Evolutionary conservation across 1,140 invertebrate species (phyloP).

Genomic region (Pogonomyrmex californicus): DNA sequence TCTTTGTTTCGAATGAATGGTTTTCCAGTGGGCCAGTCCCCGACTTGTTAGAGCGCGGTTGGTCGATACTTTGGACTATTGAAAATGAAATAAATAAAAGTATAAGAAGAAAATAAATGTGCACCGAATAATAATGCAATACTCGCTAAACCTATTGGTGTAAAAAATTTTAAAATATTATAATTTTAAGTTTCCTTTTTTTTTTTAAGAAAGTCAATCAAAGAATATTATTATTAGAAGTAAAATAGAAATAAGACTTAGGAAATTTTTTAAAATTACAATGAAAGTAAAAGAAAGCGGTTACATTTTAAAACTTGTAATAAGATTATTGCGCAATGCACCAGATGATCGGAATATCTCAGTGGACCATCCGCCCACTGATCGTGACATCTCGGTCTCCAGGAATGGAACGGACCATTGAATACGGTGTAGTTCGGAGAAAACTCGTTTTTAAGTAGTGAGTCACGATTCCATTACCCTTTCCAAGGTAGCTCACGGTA

Average conservation of each 20-base stretch:
- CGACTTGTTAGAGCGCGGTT: neutral
- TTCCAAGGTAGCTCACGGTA: slow-evolving; percentile 25
- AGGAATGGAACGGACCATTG: slow-evolving; percentile 32
- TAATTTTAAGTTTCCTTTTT: neutral
- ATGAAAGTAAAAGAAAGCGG: slow-evolving; percentile 34
- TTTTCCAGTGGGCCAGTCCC: slow-evolving; percentile 47
- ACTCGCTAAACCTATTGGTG: neutral
- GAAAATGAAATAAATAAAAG: slow-evolving; percentile 14
- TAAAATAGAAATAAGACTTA: neutral
- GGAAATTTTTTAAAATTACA: neutral
- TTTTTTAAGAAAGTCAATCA: neutral
- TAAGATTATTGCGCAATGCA: slow-evolving; percentile 27
- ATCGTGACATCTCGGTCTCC: slow-evolving; percentile 28
- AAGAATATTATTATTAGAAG: neutral
- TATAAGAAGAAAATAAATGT: neutral
- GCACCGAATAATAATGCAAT: neutral
- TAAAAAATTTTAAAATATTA: neutral
- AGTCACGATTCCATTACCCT: slow-evolving; percentile 38
- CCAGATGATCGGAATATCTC: slow-evolving; percentile 45
- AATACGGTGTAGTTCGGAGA: slow-evolving; percentile 14
- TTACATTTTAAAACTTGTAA: neutral
- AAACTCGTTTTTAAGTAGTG: slow-evolving; percentile 53
- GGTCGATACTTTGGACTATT: slow-evolving; percentile 19
- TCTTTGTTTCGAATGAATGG: slow-evolving; percentile 46
- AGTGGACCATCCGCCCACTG: slow-evolving; percentile 34